These are phyloP conservation scores for Hartigia nigra DNA, from an alignment of 2,888 invertebrate species.

Conservation along the genomic window DNA sequence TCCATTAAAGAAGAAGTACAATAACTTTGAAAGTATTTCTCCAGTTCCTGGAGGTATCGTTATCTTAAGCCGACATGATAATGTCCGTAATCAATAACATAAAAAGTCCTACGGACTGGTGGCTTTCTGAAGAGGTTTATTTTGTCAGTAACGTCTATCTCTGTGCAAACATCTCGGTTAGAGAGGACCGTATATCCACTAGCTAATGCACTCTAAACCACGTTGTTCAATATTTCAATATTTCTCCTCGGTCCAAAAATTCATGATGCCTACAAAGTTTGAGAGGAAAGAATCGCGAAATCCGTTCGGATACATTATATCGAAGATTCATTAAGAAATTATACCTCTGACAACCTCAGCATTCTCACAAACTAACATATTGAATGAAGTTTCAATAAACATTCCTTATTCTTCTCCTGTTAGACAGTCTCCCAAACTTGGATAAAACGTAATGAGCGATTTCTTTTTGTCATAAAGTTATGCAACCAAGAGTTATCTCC, in stretches of 20 bases:
- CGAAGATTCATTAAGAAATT: neutral
- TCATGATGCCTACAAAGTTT: neutral
- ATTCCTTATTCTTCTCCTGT: neutral
- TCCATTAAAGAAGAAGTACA: neutral
- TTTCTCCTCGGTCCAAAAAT: neutral
- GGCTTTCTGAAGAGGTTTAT: conserved; percentile 61
- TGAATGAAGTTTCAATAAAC: neutral
- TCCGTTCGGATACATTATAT: neutral
- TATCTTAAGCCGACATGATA: conserved; percentile 53
- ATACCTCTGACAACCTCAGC: neutral
- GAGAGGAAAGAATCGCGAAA: neutral
- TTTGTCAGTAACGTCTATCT: conserved; percentile 53
- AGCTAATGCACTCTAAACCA: neutral
- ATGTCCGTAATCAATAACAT: conserved; percentile 49
- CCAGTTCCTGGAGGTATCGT: conserved; percentile 33
- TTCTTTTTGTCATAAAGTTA: neutral
- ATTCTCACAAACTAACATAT: neutral
- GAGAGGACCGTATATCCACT: conserved; percentile 31
- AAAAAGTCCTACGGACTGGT: conserved; percentile 53
- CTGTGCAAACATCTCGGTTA: conserved; percentile 52
- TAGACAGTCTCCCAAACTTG: neutral
- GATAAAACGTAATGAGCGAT: neutral
- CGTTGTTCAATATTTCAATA: neutral
- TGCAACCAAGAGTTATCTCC: neutral
- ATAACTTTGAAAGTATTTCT: conserved; percentile 20